These are phyloP conservation scores for Drosophila atroscutellata DNA, from an alignment of 2,888 invertebrate species.

Conservation along the genomic window DNA sequence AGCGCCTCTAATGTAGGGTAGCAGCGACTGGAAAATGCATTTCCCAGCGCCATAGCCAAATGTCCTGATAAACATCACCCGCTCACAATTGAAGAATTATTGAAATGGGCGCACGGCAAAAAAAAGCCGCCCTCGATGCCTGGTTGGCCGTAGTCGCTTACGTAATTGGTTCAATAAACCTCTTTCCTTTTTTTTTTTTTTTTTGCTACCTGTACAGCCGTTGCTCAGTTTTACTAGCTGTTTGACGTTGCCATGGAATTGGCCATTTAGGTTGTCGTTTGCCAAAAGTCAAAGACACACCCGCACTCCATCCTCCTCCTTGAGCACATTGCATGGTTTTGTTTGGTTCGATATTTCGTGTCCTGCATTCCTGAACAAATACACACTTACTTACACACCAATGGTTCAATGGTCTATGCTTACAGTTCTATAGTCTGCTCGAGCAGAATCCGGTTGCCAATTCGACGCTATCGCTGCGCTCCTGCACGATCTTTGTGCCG, in stretches of 20 bases:
- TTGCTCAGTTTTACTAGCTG: conserved; percentile 50
- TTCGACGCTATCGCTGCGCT: conserved; percentile 89
- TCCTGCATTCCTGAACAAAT: conserved; percentile 14
- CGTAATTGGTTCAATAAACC: conserved; percentile 81
- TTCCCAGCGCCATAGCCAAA: conserved; percentile 38
- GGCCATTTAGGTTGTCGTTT: conserved; percentile 46
- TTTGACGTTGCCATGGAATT: conserved; percentile 73
- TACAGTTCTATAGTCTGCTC: conserved; percentile 91
- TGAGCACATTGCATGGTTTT: conserved; percentile 37
- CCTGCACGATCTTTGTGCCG: conserved; percentile 95
- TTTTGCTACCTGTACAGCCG: conserved; percentile 19
- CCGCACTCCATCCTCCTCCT: conserved; percentile 29
- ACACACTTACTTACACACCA: conserved; percentile 5
- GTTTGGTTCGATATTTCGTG: conserved; percentile 49
- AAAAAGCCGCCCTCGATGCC: conserved; percentile 19
- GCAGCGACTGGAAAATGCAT: conserved; percentile 62
- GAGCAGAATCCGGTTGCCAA: conserved; percentile 91
- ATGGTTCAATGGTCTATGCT: conserved; percentile 27
- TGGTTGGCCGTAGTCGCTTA: conserved; percentile 45
- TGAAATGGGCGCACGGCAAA: conserved; percentile 35
- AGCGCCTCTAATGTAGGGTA: conserved; percentile 65
- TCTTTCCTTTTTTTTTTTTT: conserved; percentile 16
- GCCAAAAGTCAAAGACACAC: conserved; percentile 50
- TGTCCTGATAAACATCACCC: conserved; percentile 37
- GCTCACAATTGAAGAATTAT: conserved; percentile 34